phyloP scores from a whole-genome alignment of 2,888 invertebrate genomes.

The Drosophila subquinaria region DNA sequence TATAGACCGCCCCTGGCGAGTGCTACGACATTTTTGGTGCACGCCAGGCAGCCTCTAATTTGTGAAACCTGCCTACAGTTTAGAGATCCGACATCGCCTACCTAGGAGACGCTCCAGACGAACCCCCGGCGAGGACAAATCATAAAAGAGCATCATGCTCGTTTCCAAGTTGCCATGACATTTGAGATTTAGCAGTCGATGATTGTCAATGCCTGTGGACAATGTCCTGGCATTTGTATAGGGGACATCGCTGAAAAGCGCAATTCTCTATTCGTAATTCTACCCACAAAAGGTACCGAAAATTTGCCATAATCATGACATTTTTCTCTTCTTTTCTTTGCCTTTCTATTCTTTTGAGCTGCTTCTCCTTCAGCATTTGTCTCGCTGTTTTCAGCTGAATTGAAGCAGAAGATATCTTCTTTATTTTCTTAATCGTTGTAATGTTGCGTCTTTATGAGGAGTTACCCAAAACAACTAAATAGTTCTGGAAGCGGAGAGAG shows the following conservation, averaged over 20 bases:
- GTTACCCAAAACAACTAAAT: conserved; percentile 36
- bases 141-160: conserved; percentile 59
- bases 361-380: conserved; percentile 29
- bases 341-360: conserved; percentile 8
- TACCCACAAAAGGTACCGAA: conserved; percentile 76
- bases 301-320: conserved; percentile 82
- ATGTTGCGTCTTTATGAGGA: conserved; percentile 67
- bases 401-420: conserved; percentile 34
- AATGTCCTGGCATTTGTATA: conserved; percentile 23
- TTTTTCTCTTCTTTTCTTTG: conserved; percentile 44
- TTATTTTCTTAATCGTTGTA: conserved; percentile 71
- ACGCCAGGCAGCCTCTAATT: conserved; percentile 69
- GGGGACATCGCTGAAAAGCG: conserved; percentile 65
- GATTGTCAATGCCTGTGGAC: conserved; percentile 62
- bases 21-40: conserved; percentile 44
- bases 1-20: conserved; percentile 67
- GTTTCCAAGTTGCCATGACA: conserved; percentile 62
- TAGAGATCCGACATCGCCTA: conserved; percentile 48
- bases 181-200: conserved; percentile 80
- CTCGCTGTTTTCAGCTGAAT: conserved; percentile 43
- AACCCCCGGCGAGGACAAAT: conserved; percentile 9
- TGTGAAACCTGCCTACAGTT: conserved; percentile 78
- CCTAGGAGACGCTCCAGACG: conserved; percentile 10
- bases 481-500: conserved; percentile 7
- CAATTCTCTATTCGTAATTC: conserved; percentile 58